phyloP scores from a whole-genome alignment of 2,888 invertebrate genomes.

The Hermaeophaga mercurialis region DNA sequence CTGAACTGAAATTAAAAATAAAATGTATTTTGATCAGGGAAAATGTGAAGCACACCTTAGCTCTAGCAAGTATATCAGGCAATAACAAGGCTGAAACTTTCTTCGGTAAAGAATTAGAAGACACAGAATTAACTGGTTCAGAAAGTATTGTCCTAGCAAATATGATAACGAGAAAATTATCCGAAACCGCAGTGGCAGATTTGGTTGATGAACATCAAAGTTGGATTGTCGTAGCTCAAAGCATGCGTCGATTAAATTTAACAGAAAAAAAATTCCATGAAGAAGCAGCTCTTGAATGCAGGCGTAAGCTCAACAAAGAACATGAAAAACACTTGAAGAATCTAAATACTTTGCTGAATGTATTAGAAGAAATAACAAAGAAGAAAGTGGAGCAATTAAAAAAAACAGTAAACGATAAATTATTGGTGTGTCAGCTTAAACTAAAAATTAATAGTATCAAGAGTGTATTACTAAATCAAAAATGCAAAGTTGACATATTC shows the following conservation, averaged over 20 bases:
- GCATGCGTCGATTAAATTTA: conserved; percentile 19
- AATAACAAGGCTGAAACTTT: conserved; percentile 21
- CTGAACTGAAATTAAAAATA: conserved; percentile 44
- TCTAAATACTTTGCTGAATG: conserved; percentile 45
- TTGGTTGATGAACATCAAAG: conserved; percentile 41
- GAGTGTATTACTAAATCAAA: conserved; percentile 46
- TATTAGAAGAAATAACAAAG: conserved; percentile 52
- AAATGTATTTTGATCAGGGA: conserved; percentile 40
- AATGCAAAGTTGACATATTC: conserved; percentile 52
- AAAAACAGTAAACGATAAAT: conserved; percentile 49
- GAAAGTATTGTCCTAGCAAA: conserved; percentile 46
- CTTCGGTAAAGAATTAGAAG: conserved; percentile 28
- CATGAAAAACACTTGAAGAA: conserved; percentile 52
- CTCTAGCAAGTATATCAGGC: conserved; percentile 22
- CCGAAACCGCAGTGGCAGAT: conserved; percentile 46
- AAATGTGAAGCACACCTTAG: conserved; percentile 37
- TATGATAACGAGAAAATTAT: conserved; percentile 38
- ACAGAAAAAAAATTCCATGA: conserved; percentile 32
- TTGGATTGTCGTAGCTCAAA: conserved; percentile 36
- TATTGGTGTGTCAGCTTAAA: conserved; percentile 50
- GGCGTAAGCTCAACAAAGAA: conserved; percentile 52
- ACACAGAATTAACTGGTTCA: conserved; percentile 47
- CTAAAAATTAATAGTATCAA: conserved; percentile 52
- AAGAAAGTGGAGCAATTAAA: conserved; percentile 51
- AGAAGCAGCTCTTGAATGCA: conserved; percentile 44